Base-by-base conservation (phyloP, 2,113 vertebrate genomes). In the Centropus unirufus region DNA sequence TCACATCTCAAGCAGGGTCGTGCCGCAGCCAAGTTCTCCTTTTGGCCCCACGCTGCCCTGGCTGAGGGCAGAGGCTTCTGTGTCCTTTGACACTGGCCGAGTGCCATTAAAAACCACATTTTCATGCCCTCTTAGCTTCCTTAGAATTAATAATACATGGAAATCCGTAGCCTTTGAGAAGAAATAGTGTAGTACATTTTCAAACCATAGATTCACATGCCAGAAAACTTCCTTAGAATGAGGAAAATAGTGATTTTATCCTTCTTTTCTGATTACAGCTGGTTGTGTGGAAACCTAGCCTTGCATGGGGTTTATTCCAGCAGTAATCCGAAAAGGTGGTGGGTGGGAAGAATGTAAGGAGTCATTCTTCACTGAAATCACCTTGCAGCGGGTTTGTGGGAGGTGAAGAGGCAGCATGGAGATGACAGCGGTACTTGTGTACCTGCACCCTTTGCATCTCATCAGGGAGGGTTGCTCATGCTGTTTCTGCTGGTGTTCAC, bases 351-450 rank as follows among this genome's bases (percentile, higher is more conserved):
- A 29, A 19, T 1, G 26, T 52, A 22, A 11, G 9, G 17, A 63
- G 55, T 9, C n/a, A 9, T 39, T 22, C 84, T 80, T 30, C 5
- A n/a, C 55, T 26, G 8, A 4, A 4, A 1, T 54, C n/a, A 11
- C 80, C 64, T 39, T 12, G 42, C 30, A 2, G 59, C 18, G 17
- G n/a, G 30, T 40, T 14, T 55, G 83, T 24, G 57, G 67, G 61
- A 47, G 87, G 72, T 1, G 3, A 2, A 12, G 79, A 44, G 58
- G 63, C 54, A 12, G n/a, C 4, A 0, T n/a, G 47, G 61, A 63
- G 27, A 10, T 66, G 34, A 1, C 30, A 5, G 0, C 15, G 12
- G 76, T 14, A 1, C 24, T 1, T 4, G 2, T 0, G 4, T 32
- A 9, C 49, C 54, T 1, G 0, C 23, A 40, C n/a, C 36, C 54